These are phyloP conservation scores for Priocnemis perturbator DNA, from an alignment of 2,888 invertebrate genomes.

Conservation along the genomic window DNA sequence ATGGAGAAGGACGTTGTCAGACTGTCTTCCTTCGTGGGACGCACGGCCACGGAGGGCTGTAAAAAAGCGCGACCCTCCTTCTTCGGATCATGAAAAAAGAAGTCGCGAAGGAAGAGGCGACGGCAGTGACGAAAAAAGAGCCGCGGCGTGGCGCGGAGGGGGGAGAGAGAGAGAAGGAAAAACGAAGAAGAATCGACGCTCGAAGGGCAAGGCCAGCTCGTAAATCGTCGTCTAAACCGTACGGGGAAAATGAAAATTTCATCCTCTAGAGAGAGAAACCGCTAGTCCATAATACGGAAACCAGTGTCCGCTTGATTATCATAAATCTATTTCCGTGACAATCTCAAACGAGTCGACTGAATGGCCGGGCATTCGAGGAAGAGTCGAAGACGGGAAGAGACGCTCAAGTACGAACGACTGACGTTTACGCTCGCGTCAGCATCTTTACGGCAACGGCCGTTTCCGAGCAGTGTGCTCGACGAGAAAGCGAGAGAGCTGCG, in stretches of 20 bases:
- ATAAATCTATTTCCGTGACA: conserved; percentile 51
- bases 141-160: too few relatives aligned
- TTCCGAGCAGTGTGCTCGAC: too few relatives aligned
- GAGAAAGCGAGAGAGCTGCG: too few relatives aligned
- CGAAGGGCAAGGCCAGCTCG: neutral
- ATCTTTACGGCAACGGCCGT: neutral
- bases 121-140: conserved; percentile 13
- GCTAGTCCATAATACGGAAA: conserved; percentile 28
- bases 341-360: conserved; percentile 28
- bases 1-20: conserved; percentile 52
- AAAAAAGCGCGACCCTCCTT: conserved; percentile 36
- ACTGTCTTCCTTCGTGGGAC: conserved; percentile 47
- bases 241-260: conserved; percentile 17
- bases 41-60: conserved; percentile 45
- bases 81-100: neutral
- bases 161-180: neutral
- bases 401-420: neutral
- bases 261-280: conserved; percentile 19
- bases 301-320: conserved; percentile 51
- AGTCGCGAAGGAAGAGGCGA: conserved; percentile 15
- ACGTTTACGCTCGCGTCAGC: neutral
- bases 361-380: too few relatives aligned
- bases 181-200: conserved; percentile 20
- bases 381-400: too few relatives aligned
- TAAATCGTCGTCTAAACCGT: neutral